Evolutionary conservation across 2,888 invertebrate species (phyloP), one percentile per base, ranked within the genome.

Genomic region (Andrena chrysosceles): DNA sequence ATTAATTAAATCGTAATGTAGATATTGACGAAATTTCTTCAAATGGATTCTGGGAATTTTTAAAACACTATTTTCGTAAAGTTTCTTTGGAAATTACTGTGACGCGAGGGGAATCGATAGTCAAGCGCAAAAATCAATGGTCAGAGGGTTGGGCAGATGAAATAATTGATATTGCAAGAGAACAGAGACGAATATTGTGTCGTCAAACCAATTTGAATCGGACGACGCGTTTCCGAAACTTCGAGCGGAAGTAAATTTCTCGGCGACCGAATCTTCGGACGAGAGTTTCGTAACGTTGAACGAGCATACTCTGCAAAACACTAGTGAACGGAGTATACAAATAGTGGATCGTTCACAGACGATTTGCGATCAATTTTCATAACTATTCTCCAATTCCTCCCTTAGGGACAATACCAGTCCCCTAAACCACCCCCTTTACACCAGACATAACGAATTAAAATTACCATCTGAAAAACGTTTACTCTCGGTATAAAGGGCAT

Each of bases 301-400:
- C 81, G 68, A 79, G 49, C 73, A 69, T 64, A 42, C 68, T 72
- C 48, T 79, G 79, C 64, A 23, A 79, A 69, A 26, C 73, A 48
- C 68, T 64, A 68, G 63, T 54, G 66, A 48, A 79, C 68, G 67
- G 42, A 56, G 52, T 70, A 33, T 23, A 72, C 66, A 81, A 63
- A 77, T 31, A 77, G 59, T 23, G 42, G 66, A 23, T 33, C 20
- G 64, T 60, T 33, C 8, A 26, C 70, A 35, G 66, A 77, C 70
- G 70, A 77, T 60, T 77, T 10, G 20, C 23, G 5, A 70, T 20
- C 52, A 77, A 35, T 66, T 33, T 35, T 42, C 31, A 42, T 23
- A 13, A 20, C 5, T 49, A 16, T 56, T 56, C 56, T 31, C 42
- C 20, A 6, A 33, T 23, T 54, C n/a, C 54, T 20, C 54, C 23